Evolutionary conservation across 2,888 invertebrate genomes (phyloP), one percentile per base, ranked within the genome.

Genomic region (Leptinotarsa rubiginosa): DNA sequence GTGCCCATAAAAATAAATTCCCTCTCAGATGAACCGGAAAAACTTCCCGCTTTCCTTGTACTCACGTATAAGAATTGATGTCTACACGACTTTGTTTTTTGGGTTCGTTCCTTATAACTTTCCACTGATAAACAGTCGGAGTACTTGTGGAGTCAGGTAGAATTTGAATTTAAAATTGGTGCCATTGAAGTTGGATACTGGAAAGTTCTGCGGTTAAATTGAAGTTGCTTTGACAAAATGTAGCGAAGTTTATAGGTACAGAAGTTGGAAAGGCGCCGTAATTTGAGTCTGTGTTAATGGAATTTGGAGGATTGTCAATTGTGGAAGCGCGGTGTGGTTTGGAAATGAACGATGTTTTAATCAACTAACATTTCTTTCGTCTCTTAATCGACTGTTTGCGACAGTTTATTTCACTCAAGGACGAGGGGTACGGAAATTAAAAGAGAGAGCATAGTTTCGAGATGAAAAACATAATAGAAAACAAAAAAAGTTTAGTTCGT

Each of bases 121-220:
- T 65, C 20, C 65, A 47, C 18, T 41, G 69, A 73, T 73, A 73
- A 73, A 73, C 73, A 73, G 54, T 47, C 73, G 25, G 65, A 47
- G 62, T 54, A 69, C 73, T 73, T 41, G 69, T 54, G 65, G 64
- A 65, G 54, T 73, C 73, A 73, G 69, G 69, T 73, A 65, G 49
- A 25, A 73, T 73, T 73, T 69, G 73, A 73, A 73, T 72, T 72
- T 72, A 68, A 72, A 72, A 72, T 72, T 72, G 72, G 67, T 20
- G 41, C 72, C 68, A 72, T 72, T 68, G 68, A 68, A 72, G 62
- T 64, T 59, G 72, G 65, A 50, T 54, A 68, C 62, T 47, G 67
- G 12, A 67, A 67, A 67, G 47, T 67, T 67, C 50, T 31, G 49
- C 67, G 64, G 22, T 72, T 56, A 56, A 72, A 66, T 67, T 52